Conservation (phyloP, 2,113 vertebrate species). For the Lampris incognitus region DNA sequence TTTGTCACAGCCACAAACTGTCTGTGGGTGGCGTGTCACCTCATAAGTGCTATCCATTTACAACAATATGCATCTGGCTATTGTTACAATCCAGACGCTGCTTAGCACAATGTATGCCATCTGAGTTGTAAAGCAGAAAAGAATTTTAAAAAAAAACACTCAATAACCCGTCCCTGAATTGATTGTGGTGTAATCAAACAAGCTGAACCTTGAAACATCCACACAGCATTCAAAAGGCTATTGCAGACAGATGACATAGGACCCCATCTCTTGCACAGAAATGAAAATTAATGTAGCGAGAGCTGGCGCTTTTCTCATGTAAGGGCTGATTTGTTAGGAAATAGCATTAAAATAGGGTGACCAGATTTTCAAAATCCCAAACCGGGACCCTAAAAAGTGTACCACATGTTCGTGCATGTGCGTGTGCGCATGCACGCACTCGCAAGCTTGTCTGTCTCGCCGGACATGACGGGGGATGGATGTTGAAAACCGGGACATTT, state of each 20-base stretch:
- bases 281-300: slow-evolving; percentile 62
- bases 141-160: slow-evolving; percentile 49
- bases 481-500: too few species aligned
- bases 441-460: too few species aligned
- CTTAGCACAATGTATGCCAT: slow-evolving; percentile 61
- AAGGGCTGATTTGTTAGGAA: slow-evolving; percentile 50
- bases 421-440: too few species aligned
- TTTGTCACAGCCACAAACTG: slow-evolving; percentile 71
- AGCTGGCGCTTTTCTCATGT: slow-evolving; percentile 22
- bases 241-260: slow-evolving; percentile 54
- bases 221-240: slow-evolving; percentile 58
- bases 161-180: slow-evolving; percentile 70
- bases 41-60: slow-evolving; percentile 72
- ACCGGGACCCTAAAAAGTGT: too few species aligned
- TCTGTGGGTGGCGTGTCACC: slow-evolving; percentile 71
- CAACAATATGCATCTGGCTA: slow-evolving; percentile 68
- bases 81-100: slow-evolving; percentile 51
- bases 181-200: slow-evolving; percentile 68
- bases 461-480: too few species aligned
- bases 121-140: slow-evolving; percentile 54
- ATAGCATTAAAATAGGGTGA: not conserved
- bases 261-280: slow-evolving; percentile 18
- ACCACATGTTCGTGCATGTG: too few species aligned
- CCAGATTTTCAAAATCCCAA: too few species aligned
- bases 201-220: slow-evolving; percentile 65